These are phyloP conservation scores for Troilus luridus DNA, from an alignment of 2,888 invertebrate species.

Conservation along the genomic window DNA sequence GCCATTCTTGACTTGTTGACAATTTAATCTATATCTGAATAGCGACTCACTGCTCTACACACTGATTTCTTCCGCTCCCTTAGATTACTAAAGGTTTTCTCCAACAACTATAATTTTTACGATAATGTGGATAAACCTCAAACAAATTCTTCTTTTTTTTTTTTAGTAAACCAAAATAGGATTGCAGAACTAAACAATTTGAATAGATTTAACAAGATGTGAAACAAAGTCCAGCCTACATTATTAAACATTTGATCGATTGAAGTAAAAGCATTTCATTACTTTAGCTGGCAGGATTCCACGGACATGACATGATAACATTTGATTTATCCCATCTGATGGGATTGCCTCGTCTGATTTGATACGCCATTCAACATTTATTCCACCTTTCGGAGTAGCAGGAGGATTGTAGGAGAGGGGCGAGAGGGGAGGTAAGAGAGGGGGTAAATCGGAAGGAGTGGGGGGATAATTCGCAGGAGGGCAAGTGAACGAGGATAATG, in stretches of 20 bases:
- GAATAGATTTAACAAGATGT: background rate
- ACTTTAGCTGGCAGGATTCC: background rate
- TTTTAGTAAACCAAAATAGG: too few relatives aligned
- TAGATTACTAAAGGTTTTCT: too few relatives aligned
- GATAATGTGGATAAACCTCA: too few relatives aligned
- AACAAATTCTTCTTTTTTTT: too few relatives aligned
- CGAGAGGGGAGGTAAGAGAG: too few relatives aligned
- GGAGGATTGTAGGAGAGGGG: too few relatives aligned
- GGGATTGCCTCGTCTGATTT: background rate
- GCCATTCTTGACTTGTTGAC: too few relatives aligned
- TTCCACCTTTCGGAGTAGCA: background rate
- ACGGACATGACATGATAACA: background rate
- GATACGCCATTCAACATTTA: conserved; percentile 11
- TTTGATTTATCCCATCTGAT: conserved; percentile 30
- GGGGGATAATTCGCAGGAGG: background rate
- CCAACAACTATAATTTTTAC: too few relatives aligned
- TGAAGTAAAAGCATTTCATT: conserved; percentile 13
- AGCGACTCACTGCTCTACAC: too few relatives aligned
- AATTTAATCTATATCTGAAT: too few relatives aligned
- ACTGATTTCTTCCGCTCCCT: too few relatives aligned
- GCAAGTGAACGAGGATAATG: background rate
- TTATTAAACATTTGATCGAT: background rate
- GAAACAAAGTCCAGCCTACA: background rate
- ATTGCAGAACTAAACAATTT: background rate
- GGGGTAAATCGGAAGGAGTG: too few relatives aligned